phyloP scores from a whole-genome alignment of 2,888 invertebrate species.

The Brachyptera risi region DNA sequence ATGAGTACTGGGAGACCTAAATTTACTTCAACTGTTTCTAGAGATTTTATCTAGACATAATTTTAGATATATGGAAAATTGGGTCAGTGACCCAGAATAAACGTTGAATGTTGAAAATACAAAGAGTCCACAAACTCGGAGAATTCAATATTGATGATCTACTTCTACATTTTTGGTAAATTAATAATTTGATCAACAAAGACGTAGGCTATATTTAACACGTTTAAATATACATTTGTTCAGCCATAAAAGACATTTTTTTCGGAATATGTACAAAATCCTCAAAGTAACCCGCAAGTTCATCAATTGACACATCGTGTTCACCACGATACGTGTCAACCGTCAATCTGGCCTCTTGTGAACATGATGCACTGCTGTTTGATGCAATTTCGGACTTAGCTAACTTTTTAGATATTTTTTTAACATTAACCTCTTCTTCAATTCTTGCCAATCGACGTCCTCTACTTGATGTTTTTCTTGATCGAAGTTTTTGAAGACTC shows the following conservation, averaged over 20 bases:
- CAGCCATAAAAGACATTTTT: conserved; percentile 97
- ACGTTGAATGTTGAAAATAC: no score
- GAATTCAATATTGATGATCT: no score
- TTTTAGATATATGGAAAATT: no score
- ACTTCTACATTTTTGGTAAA: no score
- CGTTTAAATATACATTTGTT: conserved; percentile 96
- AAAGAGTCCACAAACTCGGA: no score
- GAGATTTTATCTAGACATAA: no score
- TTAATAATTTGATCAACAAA: no score
- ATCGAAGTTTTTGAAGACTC: conserved; percentile 4
- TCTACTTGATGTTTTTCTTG: neutral
- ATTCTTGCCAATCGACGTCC: neutral
- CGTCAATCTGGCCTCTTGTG: conserved; percentile 69
- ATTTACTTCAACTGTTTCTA: no score
- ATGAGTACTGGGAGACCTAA: no score
- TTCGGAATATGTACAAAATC: conserved; percentile 94
- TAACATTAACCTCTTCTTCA: neutral
- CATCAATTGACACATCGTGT: conserved; percentile 83
- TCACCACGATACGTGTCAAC: conserved; percentile 44
- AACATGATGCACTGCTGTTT: conserved; percentile 50
- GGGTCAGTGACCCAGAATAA: no score
- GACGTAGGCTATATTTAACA: no score
- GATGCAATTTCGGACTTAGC: neutral
- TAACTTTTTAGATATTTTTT: neutral
- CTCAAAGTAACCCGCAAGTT: conserved; percentile 93